These are phyloP conservation scores for Dryobota labecula DNA, from an alignment of 2,888 invertebrate genomes.

Conservation along the genomic window DNA sequence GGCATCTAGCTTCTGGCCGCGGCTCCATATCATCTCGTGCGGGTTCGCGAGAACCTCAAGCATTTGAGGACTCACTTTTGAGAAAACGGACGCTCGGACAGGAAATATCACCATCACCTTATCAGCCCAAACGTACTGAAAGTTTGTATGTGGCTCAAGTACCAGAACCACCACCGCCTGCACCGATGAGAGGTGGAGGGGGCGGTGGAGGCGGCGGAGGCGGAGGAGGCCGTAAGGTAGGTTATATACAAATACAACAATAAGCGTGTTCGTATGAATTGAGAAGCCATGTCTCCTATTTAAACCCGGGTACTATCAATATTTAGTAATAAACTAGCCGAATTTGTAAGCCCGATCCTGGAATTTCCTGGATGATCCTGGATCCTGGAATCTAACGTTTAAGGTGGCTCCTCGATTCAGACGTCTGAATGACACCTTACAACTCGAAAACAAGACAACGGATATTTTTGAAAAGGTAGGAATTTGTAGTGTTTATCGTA, in stretches of 20 bases:
- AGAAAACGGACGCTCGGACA: slow-evolving; percentile 95
- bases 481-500: no score
- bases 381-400: no score
- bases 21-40: slow-evolving; percentile 90
- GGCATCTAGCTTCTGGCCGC: slow-evolving; percentile 91
- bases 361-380: no score
- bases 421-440: no score
- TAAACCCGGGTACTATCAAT: no score
- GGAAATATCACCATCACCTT: slow-evolving; percentile 96
- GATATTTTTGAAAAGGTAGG: no score
- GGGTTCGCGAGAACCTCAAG: slow-evolving; percentile 88
- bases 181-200: slow-evolving; percentile 80
- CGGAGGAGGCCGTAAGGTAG: slow-evolving; percentile 86
- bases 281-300: no score
- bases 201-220: slow-evolving; percentile 73
- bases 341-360: no score
- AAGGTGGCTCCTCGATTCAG: no score
- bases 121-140: slow-evolving; percentile 97
- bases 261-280: no score
- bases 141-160: slow-evolving; percentile 93
- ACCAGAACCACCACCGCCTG: slow-evolving; percentile 86
- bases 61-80: slow-evolving; percentile 95
- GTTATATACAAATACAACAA: slow-evolving; percentile 45
- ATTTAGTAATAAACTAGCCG: no score
- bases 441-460: no score